Evolutionary conservation across 2,888 invertebrate species (phyloP).

Genomic region (Aplocera efformata): DNA sequence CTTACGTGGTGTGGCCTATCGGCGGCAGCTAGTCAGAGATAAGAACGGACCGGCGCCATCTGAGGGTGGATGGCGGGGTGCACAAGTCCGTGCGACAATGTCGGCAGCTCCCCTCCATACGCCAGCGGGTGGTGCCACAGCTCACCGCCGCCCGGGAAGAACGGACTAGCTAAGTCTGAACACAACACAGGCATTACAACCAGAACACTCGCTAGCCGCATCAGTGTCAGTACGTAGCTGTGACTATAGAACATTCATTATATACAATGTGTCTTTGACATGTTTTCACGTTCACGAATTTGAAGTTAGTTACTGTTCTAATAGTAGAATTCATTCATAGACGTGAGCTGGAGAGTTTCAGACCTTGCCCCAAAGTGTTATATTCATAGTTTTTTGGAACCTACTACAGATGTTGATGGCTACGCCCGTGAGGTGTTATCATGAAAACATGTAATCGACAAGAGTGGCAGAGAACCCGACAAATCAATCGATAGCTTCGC

Average conservation of each 20-base stretch:
- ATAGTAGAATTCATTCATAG: conserved; percentile 11
- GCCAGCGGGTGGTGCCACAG: conserved; percentile 95
- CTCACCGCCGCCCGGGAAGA: conserved; percentile 95
- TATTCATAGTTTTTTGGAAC: too few relatives aligned
- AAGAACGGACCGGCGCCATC: conserved; percentile 96
- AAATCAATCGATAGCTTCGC: conserved; percentile 70
- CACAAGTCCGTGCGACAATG: conserved; percentile 94
- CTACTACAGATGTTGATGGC: too few relatives aligned
- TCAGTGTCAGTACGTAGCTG: conserved; percentile 21
- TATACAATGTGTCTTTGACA: conserved; percentile 64
- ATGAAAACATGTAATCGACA: conserved; percentile 70
- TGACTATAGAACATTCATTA: conserved; percentile 48
- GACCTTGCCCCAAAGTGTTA: too few relatives aligned
- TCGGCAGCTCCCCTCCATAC: conserved; percentile 90
- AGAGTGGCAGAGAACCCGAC: conserved; percentile 65
- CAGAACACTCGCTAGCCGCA: conserved; percentile 22
- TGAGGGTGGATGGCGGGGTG: conserved; percentile 99
- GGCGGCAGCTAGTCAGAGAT: conserved; percentile 97
- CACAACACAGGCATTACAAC: conserved; percentile 33
- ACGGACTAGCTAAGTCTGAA: conserved; percentile 96
- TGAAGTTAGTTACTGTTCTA: conserved; percentile 1
- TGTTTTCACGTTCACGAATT: conserved; percentile 51
- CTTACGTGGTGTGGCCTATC: conserved; percentile 86
- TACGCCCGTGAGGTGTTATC: conserved; percentile 35
- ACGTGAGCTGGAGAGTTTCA: too few relatives aligned